Conservation (phyloP, 1,140 invertebrate species). For the Achatina immaculata region DNA sequence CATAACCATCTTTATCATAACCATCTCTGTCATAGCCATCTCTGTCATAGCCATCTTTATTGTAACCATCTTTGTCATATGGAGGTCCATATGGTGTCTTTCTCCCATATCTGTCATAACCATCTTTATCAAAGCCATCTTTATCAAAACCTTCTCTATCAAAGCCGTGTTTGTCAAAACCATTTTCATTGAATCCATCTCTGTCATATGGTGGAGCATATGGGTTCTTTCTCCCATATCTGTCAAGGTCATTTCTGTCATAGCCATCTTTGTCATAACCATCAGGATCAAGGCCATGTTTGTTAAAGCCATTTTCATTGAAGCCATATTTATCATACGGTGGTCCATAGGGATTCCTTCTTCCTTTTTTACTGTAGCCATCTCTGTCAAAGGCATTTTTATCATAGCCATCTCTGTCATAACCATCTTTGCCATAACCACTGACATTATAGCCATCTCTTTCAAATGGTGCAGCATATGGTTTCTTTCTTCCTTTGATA, state of each 20-base stretch:
- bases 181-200: conserved; percentile 1
- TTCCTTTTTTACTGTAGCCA: not conserved
- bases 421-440: not conserved
- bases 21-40: conserved; percentile 5
- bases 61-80: not conserved
- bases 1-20: not conserved
- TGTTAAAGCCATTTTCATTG: not conserved
- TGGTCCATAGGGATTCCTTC: not conserved
- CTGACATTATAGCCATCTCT: not conserved
- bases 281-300: conserved; percentile 7
- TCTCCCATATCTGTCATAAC: not conserved
- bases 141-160: not conserved
- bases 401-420: conserved; percentile 8
- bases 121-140: conserved; percentile 7
- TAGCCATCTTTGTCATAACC: conserved; percentile 2
- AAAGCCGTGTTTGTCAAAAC: conserved; percentile 6
- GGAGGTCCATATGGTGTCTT: not conserved
- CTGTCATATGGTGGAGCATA: not conserved
- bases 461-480: not conserved
- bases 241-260: not conserved
- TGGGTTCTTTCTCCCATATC: not conserved
- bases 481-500: conserved; percentile 12
- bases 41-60: not conserved
- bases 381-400: conserved; percentile 9
- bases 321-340: not conserved